These are phyloP conservation scores for Rhinopomastus cyanomelas DNA, from an alignment of 2,113 vertebrate genomes.

Conservation along the genomic window DNA sequence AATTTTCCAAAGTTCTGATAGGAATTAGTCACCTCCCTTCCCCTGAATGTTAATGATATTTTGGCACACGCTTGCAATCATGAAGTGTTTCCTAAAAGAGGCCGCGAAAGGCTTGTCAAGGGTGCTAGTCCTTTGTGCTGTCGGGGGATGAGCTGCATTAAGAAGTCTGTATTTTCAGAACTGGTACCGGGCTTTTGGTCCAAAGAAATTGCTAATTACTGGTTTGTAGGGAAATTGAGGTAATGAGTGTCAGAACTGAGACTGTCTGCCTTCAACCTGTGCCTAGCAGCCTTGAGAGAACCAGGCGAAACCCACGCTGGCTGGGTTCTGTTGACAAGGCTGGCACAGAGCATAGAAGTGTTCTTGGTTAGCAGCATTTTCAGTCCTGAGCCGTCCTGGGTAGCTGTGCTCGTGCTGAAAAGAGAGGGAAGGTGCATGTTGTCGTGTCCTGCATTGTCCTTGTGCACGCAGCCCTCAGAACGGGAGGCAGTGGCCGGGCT, in stretches of 20 bases:
- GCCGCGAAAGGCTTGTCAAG: not conserved
- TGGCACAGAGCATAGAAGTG: not conserved
- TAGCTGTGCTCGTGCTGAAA: not conserved
- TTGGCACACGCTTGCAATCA: not conserved
- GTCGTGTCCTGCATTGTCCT: not conserved
- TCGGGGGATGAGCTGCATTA: not conserved
- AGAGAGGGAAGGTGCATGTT: not conserved
- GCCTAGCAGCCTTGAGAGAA: not conserved
- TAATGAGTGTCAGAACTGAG: not conserved
- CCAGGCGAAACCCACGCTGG: not conserved
- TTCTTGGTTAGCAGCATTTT: not conserved
- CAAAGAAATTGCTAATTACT: not conserved
- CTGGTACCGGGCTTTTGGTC: not conserved
- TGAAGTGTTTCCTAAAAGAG: not conserved
- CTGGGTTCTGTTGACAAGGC: not conserved
- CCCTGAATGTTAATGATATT: slow-evolving; percentile 22
- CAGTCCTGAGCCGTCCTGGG: not conserved
- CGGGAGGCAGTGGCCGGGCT: not conserved
- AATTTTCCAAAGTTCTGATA: slow-evolving; percentile 34
- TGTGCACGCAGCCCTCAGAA: not conserved
- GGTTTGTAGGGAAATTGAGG: not conserved
- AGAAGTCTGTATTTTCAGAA: not conserved
- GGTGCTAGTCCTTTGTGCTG: not conserved
- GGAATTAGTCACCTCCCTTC: not conserved
- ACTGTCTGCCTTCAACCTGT: not conserved